Conservation (phyloP, 2,888 invertebrate genomes). For the Acheta domesticus region DNA sequence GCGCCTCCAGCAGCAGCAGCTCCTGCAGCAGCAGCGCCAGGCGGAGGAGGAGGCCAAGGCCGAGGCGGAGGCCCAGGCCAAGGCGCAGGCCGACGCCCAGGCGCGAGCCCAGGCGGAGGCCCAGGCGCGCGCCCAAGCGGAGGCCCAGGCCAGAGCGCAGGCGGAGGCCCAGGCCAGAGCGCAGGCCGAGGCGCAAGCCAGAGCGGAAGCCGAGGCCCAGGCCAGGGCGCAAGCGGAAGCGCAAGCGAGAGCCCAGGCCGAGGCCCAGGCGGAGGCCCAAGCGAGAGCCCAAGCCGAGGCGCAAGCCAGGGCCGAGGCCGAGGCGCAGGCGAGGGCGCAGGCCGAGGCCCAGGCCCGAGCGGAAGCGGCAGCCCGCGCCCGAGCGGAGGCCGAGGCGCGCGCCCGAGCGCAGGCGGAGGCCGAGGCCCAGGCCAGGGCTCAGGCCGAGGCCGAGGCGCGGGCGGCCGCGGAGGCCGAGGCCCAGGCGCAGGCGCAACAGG, state of each 20-base stretch:
- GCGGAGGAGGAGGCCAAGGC: background rate
- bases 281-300: background rate
- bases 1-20: slow-evolving; percentile 18
- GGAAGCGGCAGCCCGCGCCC: background rate
- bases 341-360: background rate
- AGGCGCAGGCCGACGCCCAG: background rate
- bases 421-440: background rate
- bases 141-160: background rate
- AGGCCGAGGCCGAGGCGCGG: background rate
- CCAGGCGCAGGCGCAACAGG: background rate
- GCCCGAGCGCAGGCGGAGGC: background rate
- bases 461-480: background rate
- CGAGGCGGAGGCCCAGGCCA: background rate
- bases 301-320: background rate
- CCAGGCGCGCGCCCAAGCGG: background rate
- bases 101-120: background rate
- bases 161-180: background rate
- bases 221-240: background rate
- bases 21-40: background rate
- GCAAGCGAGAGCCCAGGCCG: background rate
- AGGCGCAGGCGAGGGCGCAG: background rate
- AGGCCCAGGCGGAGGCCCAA: background rate
- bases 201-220: background rate
- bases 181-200: background rate
- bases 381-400: background rate